Evolutionary conservation across 2,797 vertebrate species (phyloP), one percentile per base, ranked within the genome.

Genomic region (Gouania willdenowi): DNA sequence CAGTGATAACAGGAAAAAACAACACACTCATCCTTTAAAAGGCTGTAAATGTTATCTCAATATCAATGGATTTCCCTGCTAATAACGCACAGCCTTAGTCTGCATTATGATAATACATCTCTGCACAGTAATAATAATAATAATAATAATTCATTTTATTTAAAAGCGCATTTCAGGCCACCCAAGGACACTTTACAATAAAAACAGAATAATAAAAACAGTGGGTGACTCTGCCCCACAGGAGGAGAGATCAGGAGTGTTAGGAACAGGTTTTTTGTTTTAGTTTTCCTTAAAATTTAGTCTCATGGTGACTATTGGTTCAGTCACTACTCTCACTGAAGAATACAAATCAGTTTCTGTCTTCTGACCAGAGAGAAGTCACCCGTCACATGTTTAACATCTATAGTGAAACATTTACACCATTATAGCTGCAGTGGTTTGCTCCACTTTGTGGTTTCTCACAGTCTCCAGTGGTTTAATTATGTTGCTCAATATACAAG

Each of bases 111-210:
- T n/a, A n/a, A n/a, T n/a, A n/a, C n/a, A n/a, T n/a, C 50, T 67
- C 70, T 41, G 30, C 41, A 46, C n/a, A 73, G 70, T 66, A 53
- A 70, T 79, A 46, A 79, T n/a, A 70, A 66, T 43, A 47, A 31
- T 73, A 72, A 75, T 73, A 73, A 85, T 82, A 71, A 81, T 63
- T 82, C 61, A 76, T 76, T 30, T 0, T n/a, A n/a, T n/a, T n/a
- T n/a, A n/a, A n/a, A n/a, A n/a, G n/a, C n/a, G n/a, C n/a, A n/a
- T n/a, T n/a, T n/a, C n/a, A n/a, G n/a, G n/a, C n/a, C n/a, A n/a
- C n/a, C n/a, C n/a, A n/a, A n/a, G n/a, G n/a, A n/a, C n/a, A n/a
- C n/a, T n/a, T n/a, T n/a, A n/a, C n/a, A n/a, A n/a, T n/a, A n/a
- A n/a, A n/a, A n/a, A n/a, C n/a, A n/a, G n/a, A n/a, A n/a, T n/a